Percentiles rank a stretch among this genome's conserved stretches.
These are phyloP conservation scores for Lophotis ruficrista DNA, from an alignment of 2,113 vertebrate genomes.

Conservation along the genomic window DNA sequence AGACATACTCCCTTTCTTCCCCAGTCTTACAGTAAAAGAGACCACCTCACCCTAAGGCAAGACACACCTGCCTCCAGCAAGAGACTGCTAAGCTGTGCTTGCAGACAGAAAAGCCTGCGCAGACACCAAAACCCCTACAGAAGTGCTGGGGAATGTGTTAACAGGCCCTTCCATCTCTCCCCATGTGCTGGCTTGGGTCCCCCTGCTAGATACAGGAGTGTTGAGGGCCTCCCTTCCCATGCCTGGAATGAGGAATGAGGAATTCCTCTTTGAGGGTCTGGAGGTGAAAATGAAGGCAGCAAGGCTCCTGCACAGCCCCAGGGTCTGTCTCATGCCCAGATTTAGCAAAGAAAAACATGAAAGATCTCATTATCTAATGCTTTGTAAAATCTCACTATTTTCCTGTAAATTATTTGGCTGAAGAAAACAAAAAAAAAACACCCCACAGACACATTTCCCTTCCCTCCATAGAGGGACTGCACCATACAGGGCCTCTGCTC, in stretches of 20 bases:
- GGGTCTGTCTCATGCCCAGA: background rate
- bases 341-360: background rate
- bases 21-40: background rate
- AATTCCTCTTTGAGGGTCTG: background rate
- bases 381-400: background rate
- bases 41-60: background rate
- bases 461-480: background rate
- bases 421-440: background rate
- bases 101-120: background rate
- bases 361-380: background rate
- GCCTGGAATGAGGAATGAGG: background rate
- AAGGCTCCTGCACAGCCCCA: background rate
- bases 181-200: background rate
- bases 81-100: background rate
- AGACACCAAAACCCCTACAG: rapidly evolving
- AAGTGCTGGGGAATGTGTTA: background rate
- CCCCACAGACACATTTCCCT: background rate
- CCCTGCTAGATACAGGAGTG: background rate
- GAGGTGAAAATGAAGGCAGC: background rate
- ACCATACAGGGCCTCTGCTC: background rate
- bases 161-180: background rate
- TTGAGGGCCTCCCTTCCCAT: background rate
- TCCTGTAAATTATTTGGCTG: background rate
- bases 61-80: rapidly evolving
- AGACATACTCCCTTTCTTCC: background rate